Evolutionary conservation across 64 coral and sea anemone genomes (phyloP).

Genomic region (Cladopsammia gracilis): DNA sequence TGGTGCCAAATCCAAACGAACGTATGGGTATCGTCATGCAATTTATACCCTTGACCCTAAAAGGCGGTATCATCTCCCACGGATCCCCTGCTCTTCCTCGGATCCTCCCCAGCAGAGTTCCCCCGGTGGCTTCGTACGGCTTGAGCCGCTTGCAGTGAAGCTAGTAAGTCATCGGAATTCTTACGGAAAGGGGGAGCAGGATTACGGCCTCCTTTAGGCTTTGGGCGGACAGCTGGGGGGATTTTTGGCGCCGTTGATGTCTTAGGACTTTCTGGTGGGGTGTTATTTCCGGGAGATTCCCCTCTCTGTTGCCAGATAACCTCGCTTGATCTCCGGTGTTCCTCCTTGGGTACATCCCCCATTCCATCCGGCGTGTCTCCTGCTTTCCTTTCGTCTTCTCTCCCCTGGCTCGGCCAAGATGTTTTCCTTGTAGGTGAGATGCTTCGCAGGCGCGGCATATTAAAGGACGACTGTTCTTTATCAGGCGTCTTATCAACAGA

Average conservation of each 20-base stretch:
- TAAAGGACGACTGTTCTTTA: constrained; percentile 5
- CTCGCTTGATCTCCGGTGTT: constrained; percentile 45
- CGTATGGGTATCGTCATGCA: not conserved
- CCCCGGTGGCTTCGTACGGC: constrained; percentile 66
- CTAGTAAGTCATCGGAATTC: constrained; percentile 68
- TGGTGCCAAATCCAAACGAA: no score
- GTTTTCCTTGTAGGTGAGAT: constrained; percentile 32
- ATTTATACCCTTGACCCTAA: not conserved
- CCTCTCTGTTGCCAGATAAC: constrained; percentile 53
- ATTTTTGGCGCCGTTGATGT: constrained; percentile 42
- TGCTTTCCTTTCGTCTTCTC: constrained; percentile 20
- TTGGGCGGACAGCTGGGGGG: constrained; percentile 84
- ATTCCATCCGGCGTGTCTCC: not conserved
- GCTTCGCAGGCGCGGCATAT: constrained; percentile 3
- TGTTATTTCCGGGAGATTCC: constrained; percentile 9
- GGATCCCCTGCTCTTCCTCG: constrained; percentile 43
- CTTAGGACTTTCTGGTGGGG: constrained; percentile 47
- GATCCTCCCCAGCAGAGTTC: constrained; percentile 8
- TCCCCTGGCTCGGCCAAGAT: constrained; percentile 2
- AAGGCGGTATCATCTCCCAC: constrained; percentile 78
- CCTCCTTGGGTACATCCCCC: not conserved
- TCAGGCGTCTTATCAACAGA: constrained; percentile 28
- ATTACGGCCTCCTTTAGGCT: constrained; percentile 70
- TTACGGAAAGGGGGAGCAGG: constrained; percentile 57
- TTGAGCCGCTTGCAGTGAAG: constrained; percentile 81